Evolutionary conservation across 2,888 invertebrate genomes (phyloP).

Genomic region (Hypercompe scribonia): DNA sequence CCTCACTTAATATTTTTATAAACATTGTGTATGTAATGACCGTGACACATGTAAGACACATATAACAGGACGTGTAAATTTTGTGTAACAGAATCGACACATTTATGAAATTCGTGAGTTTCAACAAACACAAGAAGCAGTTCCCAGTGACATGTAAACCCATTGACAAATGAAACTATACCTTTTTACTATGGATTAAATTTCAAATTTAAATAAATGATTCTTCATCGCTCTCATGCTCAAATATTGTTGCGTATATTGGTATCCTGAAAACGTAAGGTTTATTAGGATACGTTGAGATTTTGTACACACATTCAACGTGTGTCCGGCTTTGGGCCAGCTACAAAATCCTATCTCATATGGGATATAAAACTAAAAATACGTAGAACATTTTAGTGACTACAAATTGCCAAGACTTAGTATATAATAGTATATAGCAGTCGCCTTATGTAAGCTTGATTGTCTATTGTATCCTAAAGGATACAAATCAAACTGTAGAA

Average conservation of each 20-base stretch:
- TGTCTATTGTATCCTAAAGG: no score
- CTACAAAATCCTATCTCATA: neutral
- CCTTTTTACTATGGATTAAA: conserved; percentile 47
- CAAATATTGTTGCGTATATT: conserved; percentile 74
- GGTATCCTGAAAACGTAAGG: conserved; percentile 69
- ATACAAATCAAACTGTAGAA: no score
- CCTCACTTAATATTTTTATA: neutral
- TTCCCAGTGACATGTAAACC: conserved; percentile 55
- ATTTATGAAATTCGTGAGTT: conserved; percentile 18
- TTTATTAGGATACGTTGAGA: conserved; percentile 32
- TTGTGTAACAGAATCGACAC: conserved; percentile 10
- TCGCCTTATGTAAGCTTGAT: no score
- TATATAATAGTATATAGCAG: no score
- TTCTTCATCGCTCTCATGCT: conserved; percentile 70
- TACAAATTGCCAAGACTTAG: no score
- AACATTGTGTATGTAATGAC: neutral
- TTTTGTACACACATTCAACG: neutral
- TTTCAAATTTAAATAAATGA: conserved; percentile 48
- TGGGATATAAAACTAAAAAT: neutral
- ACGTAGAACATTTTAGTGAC: no score
- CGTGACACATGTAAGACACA: neutral
- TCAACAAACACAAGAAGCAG: conserved; percentile 57
- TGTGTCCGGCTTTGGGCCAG: neutral
- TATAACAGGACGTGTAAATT: neutral
- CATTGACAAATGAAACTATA: conserved; percentile 50